A percentile compares a stretch with the other conserved stretches of the same genome.
Evolutionary conservation across 2,888 invertebrate genomes (phyloP).

Genomic region (Atrina japonica): DNA sequence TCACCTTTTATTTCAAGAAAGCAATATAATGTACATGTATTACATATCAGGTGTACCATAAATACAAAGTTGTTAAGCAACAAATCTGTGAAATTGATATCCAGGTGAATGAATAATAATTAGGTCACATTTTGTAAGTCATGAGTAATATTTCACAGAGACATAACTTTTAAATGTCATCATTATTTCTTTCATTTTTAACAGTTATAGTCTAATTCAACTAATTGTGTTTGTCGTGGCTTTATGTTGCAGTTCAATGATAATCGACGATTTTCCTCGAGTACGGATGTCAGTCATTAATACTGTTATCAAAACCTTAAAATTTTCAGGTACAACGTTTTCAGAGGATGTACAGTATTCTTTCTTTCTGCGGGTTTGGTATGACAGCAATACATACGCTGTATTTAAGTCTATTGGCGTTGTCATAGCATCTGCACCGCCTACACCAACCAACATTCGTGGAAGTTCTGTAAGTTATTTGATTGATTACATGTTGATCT

Average conservation of each 20-base stretch:
- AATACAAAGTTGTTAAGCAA: not conserved
- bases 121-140: too few relatives aligned
- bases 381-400: constrained; percentile 40
- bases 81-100: not conserved
- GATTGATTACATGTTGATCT: too few relatives aligned
- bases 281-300: too few relatives aligned
- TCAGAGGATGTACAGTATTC: constrained; percentile 30
- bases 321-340: constrained; percentile 11
- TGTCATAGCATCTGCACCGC: constrained; percentile 45
- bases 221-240: too few relatives aligned
- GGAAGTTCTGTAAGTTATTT: constrained; percentile 46
- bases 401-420: constrained; percentile 53
- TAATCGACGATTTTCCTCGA: too few relatives aligned
- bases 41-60: not conserved
- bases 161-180: too few relatives aligned
- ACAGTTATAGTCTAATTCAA: too few relatives aligned
- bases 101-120: not conserved
- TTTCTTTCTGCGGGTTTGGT: constrained; percentile 56
- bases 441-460: constrained; percentile 35
- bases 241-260: too few relatives aligned
- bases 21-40: not conserved
- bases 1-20: too few relatives aligned
- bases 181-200: too few relatives aligned
- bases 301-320: too few relatives aligned
- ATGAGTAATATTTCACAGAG: too few relatives aligned